phyloP scores from a whole-genome alignment of 2,888 invertebrate species.

The Cerastis rubricosa region DNA sequence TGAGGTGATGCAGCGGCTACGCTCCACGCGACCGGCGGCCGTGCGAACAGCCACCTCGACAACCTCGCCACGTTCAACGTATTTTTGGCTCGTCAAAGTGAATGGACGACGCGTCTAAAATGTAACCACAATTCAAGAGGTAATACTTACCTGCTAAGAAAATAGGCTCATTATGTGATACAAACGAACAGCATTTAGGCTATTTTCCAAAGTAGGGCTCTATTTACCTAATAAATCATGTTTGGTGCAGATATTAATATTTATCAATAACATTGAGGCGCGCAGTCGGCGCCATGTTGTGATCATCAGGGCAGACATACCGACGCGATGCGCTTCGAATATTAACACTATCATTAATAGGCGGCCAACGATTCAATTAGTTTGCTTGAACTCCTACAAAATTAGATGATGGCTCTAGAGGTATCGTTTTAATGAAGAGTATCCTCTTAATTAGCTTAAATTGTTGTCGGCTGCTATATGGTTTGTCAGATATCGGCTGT shows the following conservation, averaged over 20 bases:
- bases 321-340: slow-evolving; percentile 10
- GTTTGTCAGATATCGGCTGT: not conserved
- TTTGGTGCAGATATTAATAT: slow-evolving; percentile 4
- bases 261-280: not conserved
- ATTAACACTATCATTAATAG: not conserved
- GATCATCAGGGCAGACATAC: slow-evolving; percentile 6
- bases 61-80: slow-evolving; percentile 8
- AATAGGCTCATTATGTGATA: not conserved
- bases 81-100: slow-evolving; percentile 11
- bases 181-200: not conserved
- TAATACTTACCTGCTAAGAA: not conserved
- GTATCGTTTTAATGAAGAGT: not conserved
- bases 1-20: not conserved
- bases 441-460: not conserved
- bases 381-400: not conserved
- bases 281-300: slow-evolving; percentile 8
- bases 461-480: not conserved
- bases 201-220: not conserved
- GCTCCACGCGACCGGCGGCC: not conserved
- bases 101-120: not conserved
- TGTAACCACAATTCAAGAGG: slow-evolving; percentile 5
- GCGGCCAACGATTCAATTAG: not conserved
- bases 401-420: not conserved
- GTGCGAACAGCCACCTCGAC: not conserved
- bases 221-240: slow-evolving; percentile 4